phyloP scores from a whole-genome alignment of 2,797 vertebrate species.

The Pseudochirops corinnae region DNA sequence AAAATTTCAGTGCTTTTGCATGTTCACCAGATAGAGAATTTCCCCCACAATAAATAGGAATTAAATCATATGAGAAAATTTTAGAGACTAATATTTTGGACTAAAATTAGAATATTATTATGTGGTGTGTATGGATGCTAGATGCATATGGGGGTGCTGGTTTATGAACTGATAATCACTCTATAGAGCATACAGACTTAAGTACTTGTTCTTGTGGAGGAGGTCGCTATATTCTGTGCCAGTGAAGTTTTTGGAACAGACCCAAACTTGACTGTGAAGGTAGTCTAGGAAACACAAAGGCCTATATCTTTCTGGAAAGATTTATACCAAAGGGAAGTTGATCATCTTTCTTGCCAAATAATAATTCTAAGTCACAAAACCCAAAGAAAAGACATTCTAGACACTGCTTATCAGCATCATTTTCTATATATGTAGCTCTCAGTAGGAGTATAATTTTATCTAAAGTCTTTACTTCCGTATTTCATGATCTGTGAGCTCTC shows the following conservation, averaged over 20 bases:
- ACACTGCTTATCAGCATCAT: background rate
- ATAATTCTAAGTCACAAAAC: background rate
- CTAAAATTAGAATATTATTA: slow-evolving; percentile 15
- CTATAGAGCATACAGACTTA: background rate
- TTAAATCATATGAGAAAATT: background rate
- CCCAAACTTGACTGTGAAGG: slow-evolving; percentile 19
- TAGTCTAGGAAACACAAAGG: background rate
- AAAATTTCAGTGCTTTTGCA: background rate
- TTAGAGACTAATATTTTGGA: slow-evolving; percentile 7
- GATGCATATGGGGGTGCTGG: background rate
- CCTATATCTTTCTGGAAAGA: background rate
- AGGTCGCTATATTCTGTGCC: background rate
- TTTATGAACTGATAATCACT: background rate
- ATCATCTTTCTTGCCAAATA: slow-evolving; percentile 27
- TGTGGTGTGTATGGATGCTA: background rate
- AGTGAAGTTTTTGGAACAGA: background rate
- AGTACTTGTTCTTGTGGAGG: slow-evolving; percentile 7
- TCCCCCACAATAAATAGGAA: background rate
- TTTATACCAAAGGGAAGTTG: background rate
- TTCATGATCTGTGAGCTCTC: background rate
- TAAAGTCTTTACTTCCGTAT: background rate
- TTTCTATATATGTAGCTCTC: background rate
- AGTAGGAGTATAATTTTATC: background rate
- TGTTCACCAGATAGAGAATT: background rate
- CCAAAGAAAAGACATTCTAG: slow-evolving; percentile 10